These are phyloP conservation scores for Gymnothorax javanicus DNA, from an alignment of 2,797 vertebrate species.

Conservation along the genomic window DNA sequence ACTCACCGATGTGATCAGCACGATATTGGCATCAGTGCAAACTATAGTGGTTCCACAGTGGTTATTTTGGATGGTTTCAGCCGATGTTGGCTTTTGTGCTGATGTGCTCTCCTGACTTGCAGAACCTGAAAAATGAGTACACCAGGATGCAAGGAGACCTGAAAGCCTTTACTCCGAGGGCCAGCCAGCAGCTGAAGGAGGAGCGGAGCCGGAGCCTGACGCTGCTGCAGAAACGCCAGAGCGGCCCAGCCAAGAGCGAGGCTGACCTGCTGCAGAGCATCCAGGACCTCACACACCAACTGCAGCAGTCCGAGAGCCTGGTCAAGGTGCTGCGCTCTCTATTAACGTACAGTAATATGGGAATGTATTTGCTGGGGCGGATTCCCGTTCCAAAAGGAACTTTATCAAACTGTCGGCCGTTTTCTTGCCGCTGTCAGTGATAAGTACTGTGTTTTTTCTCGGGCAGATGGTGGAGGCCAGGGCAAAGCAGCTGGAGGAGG, in stretches of 20 bases:
- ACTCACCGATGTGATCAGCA: not conserved
- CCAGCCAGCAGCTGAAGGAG: slow-evolving; percentile 49
- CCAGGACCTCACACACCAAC: slow-evolving; percentile 54
- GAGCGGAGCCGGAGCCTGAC: slow-evolving; percentile 66
- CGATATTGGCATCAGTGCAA: not conserved
- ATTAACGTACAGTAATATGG: too few species aligned
- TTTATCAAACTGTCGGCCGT: not conserved
- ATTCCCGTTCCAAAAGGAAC: not conserved
- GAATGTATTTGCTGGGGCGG: too few species aligned
- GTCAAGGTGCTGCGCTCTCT: slow-evolving; percentile 61
- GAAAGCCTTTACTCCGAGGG: not conserved
- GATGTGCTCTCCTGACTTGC: not conserved
- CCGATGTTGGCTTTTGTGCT: not conserved
- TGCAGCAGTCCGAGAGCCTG: slow-evolving; percentile 61
- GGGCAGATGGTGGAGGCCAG: slow-evolving; percentile 17
- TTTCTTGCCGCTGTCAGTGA: not conserved
- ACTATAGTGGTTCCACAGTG: slow-evolving; percentile 21
- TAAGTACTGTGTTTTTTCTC: not conserved
- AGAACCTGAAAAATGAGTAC: slow-evolving; percentile 34
- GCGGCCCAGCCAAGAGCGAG: slow-evolving; percentile 43
- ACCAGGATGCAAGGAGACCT: slow-evolving; percentile 3
- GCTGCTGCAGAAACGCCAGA: slow-evolving; percentile 57
- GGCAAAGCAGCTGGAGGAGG: slow-evolving; percentile 14
- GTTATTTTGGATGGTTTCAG: not conserved
- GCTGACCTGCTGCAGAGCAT: slow-evolving; percentile 62